Evolutionary conservation across 1,140 invertebrate species (phyloP), one percentile per base, ranked within the genome.

Genomic region (Neodiprion lecontei): DNA sequence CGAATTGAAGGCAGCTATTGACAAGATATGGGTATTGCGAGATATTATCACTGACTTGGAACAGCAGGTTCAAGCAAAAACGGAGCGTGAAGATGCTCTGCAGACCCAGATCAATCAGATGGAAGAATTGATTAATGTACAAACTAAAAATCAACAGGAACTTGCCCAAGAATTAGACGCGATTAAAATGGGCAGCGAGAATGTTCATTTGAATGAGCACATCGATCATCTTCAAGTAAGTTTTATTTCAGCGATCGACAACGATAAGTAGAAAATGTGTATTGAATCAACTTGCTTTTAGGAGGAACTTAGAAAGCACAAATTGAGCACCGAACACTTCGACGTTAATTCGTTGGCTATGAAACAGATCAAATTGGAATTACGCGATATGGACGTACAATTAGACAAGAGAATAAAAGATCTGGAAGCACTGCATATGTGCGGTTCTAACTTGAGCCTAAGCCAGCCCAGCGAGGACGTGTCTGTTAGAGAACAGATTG

Each of bases 401-500:
- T 67, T 95, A 23, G 92, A 92, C 70, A 90, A 91, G 80, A 91
- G 92, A 82, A 94, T 92, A 7, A 91, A 91, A 74, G 91, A 91
- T 50, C 79, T 95, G 47, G 94, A 96, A 87, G 89, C 90, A 1
- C 77, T 92, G n/a, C 93, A 95, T 21, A 87, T 88, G 67, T 88
- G 91, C 89, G 80, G 90, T 84, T 79, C 88, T 79, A 83, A 90
- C 89, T 66, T 91, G 86, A 71, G 91, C 89, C 90, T 92, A 74
- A 92, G 92, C 77, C 93, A 94, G 61, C 93, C 92, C 23, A 94
- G 93, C 75, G 95, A 96, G 84, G 94, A 95, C 82, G 92, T 95
- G 53, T 95, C 94, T 0, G 89, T 94, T 3, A 90, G 92, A 74
- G 93, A 93, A 80, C 89, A 92, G 78, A 91, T 91, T 71, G 87